Evolutionary conservation across 2,113 vertebrate genomes (phyloP).

Genomic region (Tursiops truncatus): DNA sequence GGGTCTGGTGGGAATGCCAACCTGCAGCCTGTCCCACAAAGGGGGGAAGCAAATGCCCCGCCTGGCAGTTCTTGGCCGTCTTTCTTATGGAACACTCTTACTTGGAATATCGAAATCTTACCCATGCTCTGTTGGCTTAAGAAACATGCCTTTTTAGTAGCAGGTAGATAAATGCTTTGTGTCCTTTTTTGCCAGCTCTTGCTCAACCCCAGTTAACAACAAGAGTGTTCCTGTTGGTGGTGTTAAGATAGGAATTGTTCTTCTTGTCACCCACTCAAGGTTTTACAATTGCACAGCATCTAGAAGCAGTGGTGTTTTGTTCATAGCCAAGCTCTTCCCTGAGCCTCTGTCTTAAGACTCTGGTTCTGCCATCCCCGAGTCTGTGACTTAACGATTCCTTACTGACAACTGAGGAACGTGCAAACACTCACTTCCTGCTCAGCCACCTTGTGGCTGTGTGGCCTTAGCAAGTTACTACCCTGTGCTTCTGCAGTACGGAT

Average conservation of each 20-base stretch:
- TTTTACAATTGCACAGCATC: accelerated
- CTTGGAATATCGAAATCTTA: not conserved
- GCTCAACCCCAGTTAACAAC: accelerated
- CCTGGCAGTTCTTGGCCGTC: not conserved
- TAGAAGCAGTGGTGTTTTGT: not conserved
- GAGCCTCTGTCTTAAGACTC: not conserved
- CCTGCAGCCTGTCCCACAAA: not conserved
- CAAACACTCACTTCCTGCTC: too few species aligned
- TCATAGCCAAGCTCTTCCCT: too few species aligned
- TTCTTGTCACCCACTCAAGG: not conserved
- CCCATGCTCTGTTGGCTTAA: accelerated
- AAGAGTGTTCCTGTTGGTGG: too few species aligned
- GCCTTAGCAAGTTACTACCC: too few species aligned
- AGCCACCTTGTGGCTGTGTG: not conserved
- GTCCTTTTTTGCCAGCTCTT: too few species aligned
- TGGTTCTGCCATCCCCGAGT: not conserved
- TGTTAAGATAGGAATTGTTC: not conserved
- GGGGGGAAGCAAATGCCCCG: too few species aligned
- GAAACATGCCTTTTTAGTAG: not conserved
- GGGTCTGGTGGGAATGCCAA: not conserved
- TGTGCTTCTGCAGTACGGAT: not conserved
- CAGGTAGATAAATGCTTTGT: not conserved
- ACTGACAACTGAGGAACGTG: not conserved
- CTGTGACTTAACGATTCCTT: not conserved
- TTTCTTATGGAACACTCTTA: too few species aligned